phyloP scores from a whole-genome alignment of 2,888 invertebrate species.

The Sinodicranocentrus sp. region DNA sequence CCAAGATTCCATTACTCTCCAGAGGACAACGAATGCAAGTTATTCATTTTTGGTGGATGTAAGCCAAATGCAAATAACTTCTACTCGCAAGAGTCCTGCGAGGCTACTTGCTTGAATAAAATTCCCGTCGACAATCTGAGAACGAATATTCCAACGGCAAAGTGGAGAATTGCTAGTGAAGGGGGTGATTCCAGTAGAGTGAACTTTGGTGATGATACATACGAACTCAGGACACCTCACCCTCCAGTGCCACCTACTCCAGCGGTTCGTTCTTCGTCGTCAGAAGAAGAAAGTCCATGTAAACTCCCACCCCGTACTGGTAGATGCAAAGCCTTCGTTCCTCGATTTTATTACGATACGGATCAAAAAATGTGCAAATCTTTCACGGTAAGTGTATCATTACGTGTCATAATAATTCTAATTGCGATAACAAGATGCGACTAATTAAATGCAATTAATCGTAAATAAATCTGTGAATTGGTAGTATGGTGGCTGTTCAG shows the following conservation, averaged over 20 bases:
- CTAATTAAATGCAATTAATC: not conserved
- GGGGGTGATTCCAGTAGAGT: slow-evolving; percentile 63
- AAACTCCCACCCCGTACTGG: slow-evolving; percentile 67
- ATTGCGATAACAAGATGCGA: not conserved
- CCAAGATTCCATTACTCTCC: slow-evolving; percentile 76
- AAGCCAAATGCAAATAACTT: slow-evolving; percentile 77
- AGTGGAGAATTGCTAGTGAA: slow-evolving; percentile 25
- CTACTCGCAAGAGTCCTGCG: slow-evolving; percentile 67
- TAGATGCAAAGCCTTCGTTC: slow-evolving; percentile 62
- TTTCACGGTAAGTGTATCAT: slow-evolving; percentile 53
- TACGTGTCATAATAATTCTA: no score
- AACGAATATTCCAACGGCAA: slow-evolving; percentile 43
- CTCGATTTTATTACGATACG: slow-evolving; percentile 69
- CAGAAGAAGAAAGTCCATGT: slow-evolving; percentile 53
- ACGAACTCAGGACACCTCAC: not conserved
- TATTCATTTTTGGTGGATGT: slow-evolving; percentile 77
- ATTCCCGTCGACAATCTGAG: slow-evolving; percentile 61
- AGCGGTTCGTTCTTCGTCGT: not conserved
- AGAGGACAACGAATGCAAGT: slow-evolving; percentile 76
- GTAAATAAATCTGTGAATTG: slow-evolving; percentile 3
- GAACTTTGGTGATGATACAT: slow-evolving; percentile 59
- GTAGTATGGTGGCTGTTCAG: slow-evolving; percentile 76
- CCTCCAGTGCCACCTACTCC: slow-evolving; percentile 5
- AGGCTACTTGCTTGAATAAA: slow-evolving; percentile 68
- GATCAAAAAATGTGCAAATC: slow-evolving; percentile 58